Evolutionary conservation across 2,797 vertebrate genomes (phyloP), one percentile per base, ranked within the genome.

Genomic region (Phalloptychus januarius): DNA sequence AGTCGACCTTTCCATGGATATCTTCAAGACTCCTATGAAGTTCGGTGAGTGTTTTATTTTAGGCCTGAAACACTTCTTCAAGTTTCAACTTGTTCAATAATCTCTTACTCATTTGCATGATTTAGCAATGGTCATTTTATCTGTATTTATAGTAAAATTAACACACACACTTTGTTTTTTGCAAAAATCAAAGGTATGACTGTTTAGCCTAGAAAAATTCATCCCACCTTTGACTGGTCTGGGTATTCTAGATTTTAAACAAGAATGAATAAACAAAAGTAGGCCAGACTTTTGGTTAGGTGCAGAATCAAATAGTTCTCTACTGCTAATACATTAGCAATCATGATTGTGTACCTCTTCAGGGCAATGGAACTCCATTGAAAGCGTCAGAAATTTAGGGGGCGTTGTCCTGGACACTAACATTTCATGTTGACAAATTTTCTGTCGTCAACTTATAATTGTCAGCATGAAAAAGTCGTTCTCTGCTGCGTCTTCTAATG

Each of bases 21-120:
- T 54, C n/a, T 63, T 70, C 0, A 36, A 11, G 12, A 25, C 16
- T 33, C 2, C 33, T 3, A 0, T 65, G 1, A 82, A 16, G 1
- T 7, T 0, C 40, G 78, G 87, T 90, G 58, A 89, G 87, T 13
- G 5, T 8, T 38, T 12, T 7, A 50, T 7, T 5, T 42, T 44
- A 16, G 0, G 5, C 23, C 48, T 72, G 71, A 31, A 33, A 48
- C 71, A 65, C 5, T 63, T 13, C 8, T 61, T 65, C 7, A 20
- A 8, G 38, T 38, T 38, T 38, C 18, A 4, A 18, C 16, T 63
- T 61, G 12, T 38, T 65, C 16, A 65, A 20, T 36, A 65, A 65
- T 8, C 33, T 36, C 3, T 33, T 18, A 8, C 18, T 33, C 33
- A 18, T 18, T 36, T 16, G 7, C 16, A 16, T 63, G 5, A 63